Percentiles rank a stretch among this genome's conserved stretches.
These are phyloP conservation scores for Malacosoma neustria DNA, from an alignment of 2,888 invertebrate species.

Conservation along the genomic window DNA sequence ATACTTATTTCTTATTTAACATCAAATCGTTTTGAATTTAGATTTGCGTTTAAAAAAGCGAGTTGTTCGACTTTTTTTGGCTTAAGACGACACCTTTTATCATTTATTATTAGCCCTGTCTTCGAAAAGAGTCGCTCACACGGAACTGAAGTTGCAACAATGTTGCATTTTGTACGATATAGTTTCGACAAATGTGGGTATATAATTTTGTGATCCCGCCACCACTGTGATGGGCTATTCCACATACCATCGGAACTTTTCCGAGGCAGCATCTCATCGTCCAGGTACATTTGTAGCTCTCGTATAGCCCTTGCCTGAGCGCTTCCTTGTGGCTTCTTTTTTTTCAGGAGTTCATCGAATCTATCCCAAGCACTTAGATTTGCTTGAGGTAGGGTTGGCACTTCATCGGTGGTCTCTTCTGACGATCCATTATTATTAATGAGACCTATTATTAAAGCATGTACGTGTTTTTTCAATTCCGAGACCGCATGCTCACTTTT, in stretches of 20 bases:
- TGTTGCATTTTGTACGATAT: slow-evolving; percentile 7
- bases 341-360: no score
- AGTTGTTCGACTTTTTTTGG: neutral
- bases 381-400: no score
- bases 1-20: no score
- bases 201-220: slow-evolving; percentile 6
- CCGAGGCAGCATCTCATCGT: slow-evolving; percentile 5
- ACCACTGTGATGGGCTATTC: slow-evolving; percentile 10
- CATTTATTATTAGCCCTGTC: slow-evolving; percentile 5
- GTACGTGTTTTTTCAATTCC: no score
- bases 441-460: no score
- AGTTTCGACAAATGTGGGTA: slow-evolving; percentile 9
- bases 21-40: no score
- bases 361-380: no score
- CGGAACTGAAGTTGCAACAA: slow-evolving; percentile 11
- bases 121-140: slow-evolving; percentile 8
- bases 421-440: no score
- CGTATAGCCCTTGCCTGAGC: no score
- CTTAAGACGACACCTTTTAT: slow-evolving; percentile 2
- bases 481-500: no score
- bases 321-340: no score
- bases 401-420: no score
- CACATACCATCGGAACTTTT: slow-evolving; percentile 4
- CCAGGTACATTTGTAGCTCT: slow-evolving; percentile 2
- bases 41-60: neutral